Evolutionary conservation across 1,140 invertebrate species (phyloP).

Genomic region (Bicyclus anynana): DNA sequence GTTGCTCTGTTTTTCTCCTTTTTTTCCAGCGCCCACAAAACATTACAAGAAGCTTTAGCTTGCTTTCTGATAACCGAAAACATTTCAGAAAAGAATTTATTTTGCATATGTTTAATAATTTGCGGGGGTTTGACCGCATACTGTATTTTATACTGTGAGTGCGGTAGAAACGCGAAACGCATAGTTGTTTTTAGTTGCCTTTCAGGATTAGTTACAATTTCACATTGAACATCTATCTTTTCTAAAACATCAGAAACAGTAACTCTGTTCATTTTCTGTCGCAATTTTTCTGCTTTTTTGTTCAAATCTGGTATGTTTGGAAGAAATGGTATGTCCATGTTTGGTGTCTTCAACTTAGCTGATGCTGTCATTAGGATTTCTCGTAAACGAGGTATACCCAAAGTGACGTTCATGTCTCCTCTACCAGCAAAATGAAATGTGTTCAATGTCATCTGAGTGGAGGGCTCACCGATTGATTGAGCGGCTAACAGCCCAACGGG

Average conservation of each 20-base stretch:
- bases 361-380: constrained; percentile 99
- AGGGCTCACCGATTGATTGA: constrained; percentile 98
- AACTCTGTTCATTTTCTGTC: constrained; percentile 86
- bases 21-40: constrained; percentile 57
- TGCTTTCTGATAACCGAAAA: constrained; percentile 78
- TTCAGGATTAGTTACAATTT: constrained; percentile 77
- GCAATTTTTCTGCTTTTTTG: constrained; percentile 82
- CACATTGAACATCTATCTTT: constrained; percentile 82
- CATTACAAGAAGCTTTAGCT: constrained; percentile 56
- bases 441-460: constrained; percentile 99
- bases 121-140: constrained; percentile 83
- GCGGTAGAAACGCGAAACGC: constrained; percentile 85
- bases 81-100: constrained; percentile 80
- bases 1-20: constrained; percentile 51
- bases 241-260: constrained; percentile 88
- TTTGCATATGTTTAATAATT: constrained; percentile 83
- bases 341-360: constrained; percentile 95
- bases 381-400: constrained; percentile 96
- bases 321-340: constrained; percentile 94
- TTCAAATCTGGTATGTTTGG: constrained; percentile 74
- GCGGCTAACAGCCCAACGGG: constrained; percentile 97
- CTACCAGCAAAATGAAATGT: constrained; percentile 99
- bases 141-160: constrained; percentile 83
- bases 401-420: constrained; percentile 99
- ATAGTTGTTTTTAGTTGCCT: constrained; percentile 79